phyloP scores from a whole-genome alignment of 1,140 invertebrate species.

The Drosophila nannoptera region DNA sequence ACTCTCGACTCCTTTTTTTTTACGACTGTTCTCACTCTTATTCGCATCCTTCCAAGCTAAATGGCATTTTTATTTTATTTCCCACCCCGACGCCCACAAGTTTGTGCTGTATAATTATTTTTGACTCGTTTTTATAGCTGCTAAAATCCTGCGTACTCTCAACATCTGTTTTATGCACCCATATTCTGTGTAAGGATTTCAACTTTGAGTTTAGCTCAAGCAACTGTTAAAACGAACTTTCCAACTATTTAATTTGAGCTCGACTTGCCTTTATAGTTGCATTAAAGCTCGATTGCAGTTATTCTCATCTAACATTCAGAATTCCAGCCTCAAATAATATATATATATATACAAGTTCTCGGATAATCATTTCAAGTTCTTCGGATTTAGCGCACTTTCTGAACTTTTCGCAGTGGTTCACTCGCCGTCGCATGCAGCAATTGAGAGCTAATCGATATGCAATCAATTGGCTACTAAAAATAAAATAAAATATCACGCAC shows the following conservation, averaged over 20 bases:
- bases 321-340: no score
- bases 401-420: conserved; percentile 14
- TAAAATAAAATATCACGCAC: conserved; percentile 50
- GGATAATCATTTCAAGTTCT: background rate
- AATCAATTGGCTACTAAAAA: conserved; percentile 41
- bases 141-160: background rate
- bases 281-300: no score
- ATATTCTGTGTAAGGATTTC: background rate
- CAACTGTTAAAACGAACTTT: background rate
- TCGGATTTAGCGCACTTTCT: background rate
- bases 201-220: background rate
- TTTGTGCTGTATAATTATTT: background rate
- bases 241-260: background rate
- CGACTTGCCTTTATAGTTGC: background rate
- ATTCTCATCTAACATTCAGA: no score
- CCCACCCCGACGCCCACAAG: no score
- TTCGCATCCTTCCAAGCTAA: background rate
- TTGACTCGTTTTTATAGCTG: background rate
- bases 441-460: conserved; percentile 55
- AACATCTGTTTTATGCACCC: background rate
- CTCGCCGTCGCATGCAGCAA: conserved; percentile 6
- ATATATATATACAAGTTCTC: no score
- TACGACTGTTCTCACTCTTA: background rate
- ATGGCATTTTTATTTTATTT: background rate
- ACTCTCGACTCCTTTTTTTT: background rate